Conservation (phyloP, 2,113 vertebrate species). For the Silurus glanis region DNA sequence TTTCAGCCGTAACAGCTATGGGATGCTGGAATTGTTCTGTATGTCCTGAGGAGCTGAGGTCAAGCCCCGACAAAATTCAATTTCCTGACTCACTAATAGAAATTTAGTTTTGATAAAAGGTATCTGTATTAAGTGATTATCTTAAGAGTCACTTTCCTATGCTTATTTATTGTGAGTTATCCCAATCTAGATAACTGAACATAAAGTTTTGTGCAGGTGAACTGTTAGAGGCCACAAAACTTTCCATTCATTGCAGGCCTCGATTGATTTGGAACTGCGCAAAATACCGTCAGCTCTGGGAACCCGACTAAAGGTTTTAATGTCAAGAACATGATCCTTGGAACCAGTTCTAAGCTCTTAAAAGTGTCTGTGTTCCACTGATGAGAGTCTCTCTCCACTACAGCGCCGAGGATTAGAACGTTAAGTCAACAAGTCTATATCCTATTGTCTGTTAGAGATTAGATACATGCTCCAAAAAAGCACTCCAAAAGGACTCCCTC, state of each 20-base stretch:
- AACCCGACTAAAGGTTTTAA: conserved; percentile 22
- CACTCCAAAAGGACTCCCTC: conserved; percentile 1
- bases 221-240: background rate
- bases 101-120: background rate
- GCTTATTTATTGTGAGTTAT: background rate
- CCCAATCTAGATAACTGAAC: background rate
- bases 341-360: conserved; percentile 31
- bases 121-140: background rate
- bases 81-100: conserved; percentile 6
- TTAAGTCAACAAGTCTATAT: conserved; percentile 25
- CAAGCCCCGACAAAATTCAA: background rate
- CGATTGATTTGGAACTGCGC: conserved; percentile 17
- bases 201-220: background rate
- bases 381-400: conserved; percentile 23
- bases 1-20: background rate
- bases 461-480: background rate
- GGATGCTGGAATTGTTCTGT: no score
- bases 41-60: conserved; percentile 12
- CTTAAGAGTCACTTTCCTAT: background rate
- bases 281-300: conserved; percentile 13
- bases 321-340: conserved; percentile 39
- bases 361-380: conserved; percentile 8
- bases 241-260: conserved; percentile 8
- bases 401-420: conserved; percentile 22
- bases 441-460: conserved; percentile 15